A percentile compares a stretch with the other conserved stretches of the same genome.
Conservation (phyloP, 2,888 invertebrate genomes). For the Cheilosia grossa region DNA sequence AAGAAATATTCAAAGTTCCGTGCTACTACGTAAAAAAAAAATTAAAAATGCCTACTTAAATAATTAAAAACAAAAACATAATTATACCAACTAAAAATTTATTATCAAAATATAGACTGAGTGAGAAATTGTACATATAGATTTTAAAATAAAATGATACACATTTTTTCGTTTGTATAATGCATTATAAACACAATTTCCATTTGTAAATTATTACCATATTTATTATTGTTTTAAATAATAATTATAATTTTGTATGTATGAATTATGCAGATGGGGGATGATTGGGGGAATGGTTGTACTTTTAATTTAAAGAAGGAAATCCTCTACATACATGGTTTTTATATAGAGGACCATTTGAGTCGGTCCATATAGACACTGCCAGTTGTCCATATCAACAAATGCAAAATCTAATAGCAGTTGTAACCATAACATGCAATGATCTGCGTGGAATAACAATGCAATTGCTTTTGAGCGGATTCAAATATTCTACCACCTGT, state of each 20-base stretch:
- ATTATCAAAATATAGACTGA: slow-evolving; percentile 74
- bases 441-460: not conserved
- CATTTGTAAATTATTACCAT: slow-evolving; percentile 44
- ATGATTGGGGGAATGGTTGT: not conserved
- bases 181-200: slow-evolving; percentile 42
- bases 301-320: not conserved
- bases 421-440: not conserved
- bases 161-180: slow-evolving; percentile 14
- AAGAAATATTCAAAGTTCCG: slow-evolving; percentile 72
- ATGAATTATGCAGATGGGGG: slow-evolving; percentile 19
- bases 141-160: slow-evolving; percentile 31
- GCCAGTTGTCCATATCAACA: slow-evolving; percentile 13
- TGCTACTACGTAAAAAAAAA: slow-evolving; percentile 59
- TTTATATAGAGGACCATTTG: not conserved
- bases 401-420: not conserved
- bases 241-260: slow-evolving; percentile 27
- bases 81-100: slow-evolving; percentile 41
- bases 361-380: slow-evolving; percentile 9
- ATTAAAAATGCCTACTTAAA: slow-evolving; percentile 60
- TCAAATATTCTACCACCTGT: not conserved
- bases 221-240: slow-evolving; percentile 60
- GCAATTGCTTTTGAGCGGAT: not conserved
- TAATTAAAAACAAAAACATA: slow-evolving; percentile 8
- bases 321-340: not conserved
- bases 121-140: slow-evolving; percentile 74